These are phyloP conservation scores for Rhynchomys soricoides DNA, from an alignment of 2,113 vertebrate genomes.

Conservation along the genomic window DNA sequence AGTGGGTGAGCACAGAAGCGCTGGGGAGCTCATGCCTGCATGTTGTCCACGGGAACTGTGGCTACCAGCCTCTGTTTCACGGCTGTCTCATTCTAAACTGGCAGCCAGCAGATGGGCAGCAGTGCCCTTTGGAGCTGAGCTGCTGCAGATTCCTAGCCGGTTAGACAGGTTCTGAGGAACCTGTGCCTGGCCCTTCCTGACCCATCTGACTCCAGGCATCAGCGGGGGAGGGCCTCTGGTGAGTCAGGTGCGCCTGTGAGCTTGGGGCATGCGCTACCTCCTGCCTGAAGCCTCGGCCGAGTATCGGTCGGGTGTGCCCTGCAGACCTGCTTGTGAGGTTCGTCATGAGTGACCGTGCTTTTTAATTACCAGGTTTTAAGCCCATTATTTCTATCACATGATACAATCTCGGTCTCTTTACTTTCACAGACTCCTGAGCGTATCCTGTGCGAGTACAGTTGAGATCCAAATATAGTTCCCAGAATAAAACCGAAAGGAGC, in stretches of 20 bases:
- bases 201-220: slow-evolving; percentile 57
- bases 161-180: slow-evolving; percentile 78
- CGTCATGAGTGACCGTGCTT: slow-evolving; percentile 58
- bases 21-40: not conserved
- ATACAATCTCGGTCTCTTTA: slow-evolving; percentile 63
- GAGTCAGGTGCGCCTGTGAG: slow-evolving; percentile 54
- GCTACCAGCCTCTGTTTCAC: not conserved
- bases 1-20: not conserved
- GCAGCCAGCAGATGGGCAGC: not conserved
- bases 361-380: slow-evolving; percentile 76
- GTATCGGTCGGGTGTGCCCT: slow-evolving; percentile 74
- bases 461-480: not conserved
- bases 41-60: not conserved
- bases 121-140: slow-evolving; percentile 43
- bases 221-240: slow-evolving; percentile 57
- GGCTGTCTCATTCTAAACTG: not conserved
- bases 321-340: slow-evolving; percentile 6
- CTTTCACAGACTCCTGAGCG: slow-evolving; percentile 59
- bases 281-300: slow-evolving; percentile 14
- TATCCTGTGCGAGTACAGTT: not conserved
- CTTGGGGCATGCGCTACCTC: not conserved
- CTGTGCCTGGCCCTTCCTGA: slow-evolving; percentile 47
- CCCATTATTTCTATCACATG: slow-evolving; percentile 55
- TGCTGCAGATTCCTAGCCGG: slow-evolving; percentile 59
- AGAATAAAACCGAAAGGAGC: not conserved